Percentiles rank a stretch among this genome's conserved stretches.
Evolutionary conservation across 2,888 invertebrate genomes (phyloP).

Genomic region (Chromoteleia sp.): DNA sequence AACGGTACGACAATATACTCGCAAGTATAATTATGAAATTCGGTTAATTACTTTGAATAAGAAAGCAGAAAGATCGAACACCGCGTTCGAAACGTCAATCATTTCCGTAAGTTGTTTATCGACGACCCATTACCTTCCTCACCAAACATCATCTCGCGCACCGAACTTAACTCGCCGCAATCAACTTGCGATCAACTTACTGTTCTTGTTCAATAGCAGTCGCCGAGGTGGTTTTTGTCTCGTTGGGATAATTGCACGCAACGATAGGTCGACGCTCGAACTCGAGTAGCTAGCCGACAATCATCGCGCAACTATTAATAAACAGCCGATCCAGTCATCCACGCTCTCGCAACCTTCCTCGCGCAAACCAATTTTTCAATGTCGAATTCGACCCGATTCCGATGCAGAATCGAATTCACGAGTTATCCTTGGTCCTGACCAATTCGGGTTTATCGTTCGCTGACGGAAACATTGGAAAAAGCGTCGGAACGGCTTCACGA

Average conservation of each 20-base stretch:
- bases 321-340: slow-evolving; percentile 53
- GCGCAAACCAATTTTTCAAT: background rate
- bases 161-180: slow-evolving; percentile 32
- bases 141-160: slow-evolving; percentile 41
- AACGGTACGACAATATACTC: no score
- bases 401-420: no score
- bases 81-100: slow-evolving; percentile 17
- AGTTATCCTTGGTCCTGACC: no score
- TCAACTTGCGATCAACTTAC: slow-evolving; percentile 39
- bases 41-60: no score
- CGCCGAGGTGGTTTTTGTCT: slow-evolving; percentile 60
- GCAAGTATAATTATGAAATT: no score
- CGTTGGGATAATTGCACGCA: slow-evolving; percentile 65
- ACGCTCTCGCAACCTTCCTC: slow-evolving; percentile 5
- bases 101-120: slow-evolving; percentile 35
- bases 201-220: slow-evolving; percentile 45
- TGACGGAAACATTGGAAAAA: no score
- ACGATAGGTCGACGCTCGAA: slow-evolving; percentile 76
- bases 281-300: slow-evolving; percentile 76
- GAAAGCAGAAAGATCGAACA: no score
- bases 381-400: no score
- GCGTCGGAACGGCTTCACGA: no score
- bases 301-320: slow-evolving; percentile 78
- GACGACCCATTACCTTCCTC: slow-evolving; percentile 52
- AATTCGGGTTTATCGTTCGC: no score